Evolutionary conservation across 2,797 vertebrate genomes (phyloP), one percentile per base, ranked within the genome.

Genomic region (Enteromius unitaeniatus): DNA sequence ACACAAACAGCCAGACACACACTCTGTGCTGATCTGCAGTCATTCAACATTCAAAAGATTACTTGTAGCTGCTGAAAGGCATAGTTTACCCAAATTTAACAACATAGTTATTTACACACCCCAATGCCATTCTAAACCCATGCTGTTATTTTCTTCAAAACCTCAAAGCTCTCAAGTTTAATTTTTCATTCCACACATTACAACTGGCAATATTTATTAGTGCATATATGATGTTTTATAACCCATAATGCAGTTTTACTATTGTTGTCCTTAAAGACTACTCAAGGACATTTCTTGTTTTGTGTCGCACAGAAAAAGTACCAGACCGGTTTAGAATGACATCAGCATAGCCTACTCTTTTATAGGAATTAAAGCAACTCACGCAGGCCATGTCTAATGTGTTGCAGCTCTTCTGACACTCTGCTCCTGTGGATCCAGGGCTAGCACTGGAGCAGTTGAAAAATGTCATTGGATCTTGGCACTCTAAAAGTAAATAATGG

Each of bases 381-480:
- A 99, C 98, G 26, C 97, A 99, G 85, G 89, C 88, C 95, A 97
- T 96, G 82, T 99, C 96, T 85, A 96, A 90, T 3, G 94, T 96
- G 77, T 93, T 92, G 88, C 98, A 99, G 91, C 96, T 97, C 88
- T 95, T 97, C 86, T 96, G 96, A 86, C 98, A 99, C 87, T 96
- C 95, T 0, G 94, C 91, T 47, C 97, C 97, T 0, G 84, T 21
- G 1, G 87, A 69, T 11, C 93, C 95, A 0, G 86, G 67, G 0
- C 85, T 88, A 88, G 85, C 91, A 0, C 91, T 93, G 65, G 77
- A 89, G 76, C 97, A 99, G 90, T 98, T 91, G 0, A 96, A 91
- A 83, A 95, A 96, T 49, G 92, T 89, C 97, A 96, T 97, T 17
- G 97, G 96, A 0, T 83, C 47, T 0, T 6, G 0, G 0, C 97